Base-by-base conservation (phyloP, 1,140 invertebrate species). In the Mesaphorura yosii region DNA sequence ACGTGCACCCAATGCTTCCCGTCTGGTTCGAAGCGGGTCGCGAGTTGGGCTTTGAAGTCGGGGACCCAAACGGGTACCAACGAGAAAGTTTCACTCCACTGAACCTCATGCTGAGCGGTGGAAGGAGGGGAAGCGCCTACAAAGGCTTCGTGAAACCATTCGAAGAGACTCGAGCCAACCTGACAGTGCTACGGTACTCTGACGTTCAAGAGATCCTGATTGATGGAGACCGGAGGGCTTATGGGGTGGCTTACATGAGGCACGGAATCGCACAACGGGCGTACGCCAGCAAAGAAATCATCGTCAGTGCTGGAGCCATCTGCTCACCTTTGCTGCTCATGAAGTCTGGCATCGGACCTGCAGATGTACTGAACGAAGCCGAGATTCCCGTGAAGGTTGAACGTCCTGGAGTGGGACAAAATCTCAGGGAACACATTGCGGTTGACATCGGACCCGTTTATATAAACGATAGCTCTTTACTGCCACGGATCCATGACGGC, bases 281-380 rank as follows among this genome's bases (percentile, higher is more conserved):
- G 23, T 12, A 28, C 17, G 52, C 26, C 17, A 48, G n/a, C 27
- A 54, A 54, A 28, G 52, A 54, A 54, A 29, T 54, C 26, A 48
- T 54, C 19, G 2, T 54, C 7, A 25, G n/a, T 22, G 53, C 53
- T 29, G 53, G 53, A 23, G 40, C 40, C 10, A 23, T 47, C 14
- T 31, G 38, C 7, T 42, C 46, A 28, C 15, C 53, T 26, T 26
- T n/a, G 23, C n/a, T 55, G 15, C 29, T 55, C 10, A 55, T 55
- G 53, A 41, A 28, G 37, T 55, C 53, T 31, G 53, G 53, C 12
- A 49, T 55, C 26, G 53, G 53, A 31, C 44, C 47, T 15, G 39
- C 27, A 28, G 46, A 41, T 14, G 15, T 39, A 19, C 27, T 55
- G 23, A 29, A 44, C 12, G 22, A 17, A 31, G 46, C 53, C 12